Evolutionary conservation across 64 coral and sea anemone species (phyloP).

Genomic region (Hydrozoanthus tunicans): DNA sequence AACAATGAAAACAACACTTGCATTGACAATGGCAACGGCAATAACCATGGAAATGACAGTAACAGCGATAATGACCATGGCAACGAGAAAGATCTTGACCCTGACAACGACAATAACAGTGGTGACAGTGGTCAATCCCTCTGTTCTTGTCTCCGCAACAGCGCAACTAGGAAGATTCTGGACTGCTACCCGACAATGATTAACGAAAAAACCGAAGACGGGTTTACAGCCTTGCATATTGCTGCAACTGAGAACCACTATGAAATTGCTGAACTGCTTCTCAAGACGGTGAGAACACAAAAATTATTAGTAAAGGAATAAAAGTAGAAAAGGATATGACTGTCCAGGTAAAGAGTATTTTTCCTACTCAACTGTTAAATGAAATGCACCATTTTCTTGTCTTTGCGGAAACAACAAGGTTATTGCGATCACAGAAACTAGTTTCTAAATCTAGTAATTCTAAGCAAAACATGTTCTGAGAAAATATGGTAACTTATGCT

Average conservation of each 20-base stretch:
- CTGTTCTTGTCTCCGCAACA: not conserved
- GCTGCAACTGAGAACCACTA: constrained; percentile 36
- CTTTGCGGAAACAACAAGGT: not conserved
- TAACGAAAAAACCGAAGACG: constrained; percentile 19
- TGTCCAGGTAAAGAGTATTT: not conserved
- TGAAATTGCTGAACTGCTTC: constrained; percentile 32
- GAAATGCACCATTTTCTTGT: not conserved
- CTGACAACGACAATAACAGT: not conserved
- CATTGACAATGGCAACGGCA: no score
- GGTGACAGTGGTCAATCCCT: not conserved
- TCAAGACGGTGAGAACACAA: constrained; percentile 23
- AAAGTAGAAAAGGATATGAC: not conserved
- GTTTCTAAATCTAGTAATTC: no score
- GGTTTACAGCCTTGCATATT: constrained; percentile 26
- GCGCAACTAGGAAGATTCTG: constrained; percentile 15
- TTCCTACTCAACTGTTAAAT: no score
- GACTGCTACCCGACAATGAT: not conserved
- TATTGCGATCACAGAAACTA: no score
- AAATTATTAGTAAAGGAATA: not conserved
- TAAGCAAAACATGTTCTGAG: no score
- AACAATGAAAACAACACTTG: no score
- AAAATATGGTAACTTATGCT: no score
- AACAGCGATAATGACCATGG: not conserved
- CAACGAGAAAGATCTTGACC: not conserved
- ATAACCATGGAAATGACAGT: no score